Conservation (phyloP, 2,797 vertebrate species). For the Coluber constrictor region DNA sequence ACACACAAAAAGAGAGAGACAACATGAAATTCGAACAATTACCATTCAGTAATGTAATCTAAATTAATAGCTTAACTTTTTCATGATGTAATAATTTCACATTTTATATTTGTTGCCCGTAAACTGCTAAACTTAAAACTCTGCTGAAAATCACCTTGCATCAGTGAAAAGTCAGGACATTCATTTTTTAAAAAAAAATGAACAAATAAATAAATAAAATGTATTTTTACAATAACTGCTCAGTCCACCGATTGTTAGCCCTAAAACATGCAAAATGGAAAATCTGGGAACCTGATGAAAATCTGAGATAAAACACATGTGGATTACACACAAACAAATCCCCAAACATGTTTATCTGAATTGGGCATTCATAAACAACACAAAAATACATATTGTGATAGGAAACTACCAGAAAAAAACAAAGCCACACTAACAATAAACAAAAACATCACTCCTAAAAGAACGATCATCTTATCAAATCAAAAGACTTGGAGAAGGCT, state of each 20-base stretch:
- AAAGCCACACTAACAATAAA: background rate
- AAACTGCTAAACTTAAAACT: background rate
- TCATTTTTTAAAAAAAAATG: background rate
- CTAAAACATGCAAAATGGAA: background rate
- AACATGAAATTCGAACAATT: background rate
- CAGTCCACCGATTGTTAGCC: background rate
- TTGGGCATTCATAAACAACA: background rate
- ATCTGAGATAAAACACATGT: background rate
- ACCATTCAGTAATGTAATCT: background rate
- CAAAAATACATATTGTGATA: background rate
- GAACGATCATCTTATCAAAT: background rate
- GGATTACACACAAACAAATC: background rate
- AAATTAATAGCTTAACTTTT: background rate
- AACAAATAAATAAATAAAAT: background rate
- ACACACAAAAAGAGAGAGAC: background rate
- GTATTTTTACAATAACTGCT: background rate
- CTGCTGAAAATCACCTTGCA: background rate
- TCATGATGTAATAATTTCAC: background rate
- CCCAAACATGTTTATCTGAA: background rate
- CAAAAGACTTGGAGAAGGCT: background rate
- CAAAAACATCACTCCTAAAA: background rate
- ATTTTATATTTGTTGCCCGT: background rate
- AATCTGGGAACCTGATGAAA: background rate
- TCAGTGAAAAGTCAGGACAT: background rate
- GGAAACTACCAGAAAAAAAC: background rate